These are phyloP conservation scores for Mastigias papua DNA, from an alignment of 30 jellyfish, hydroid and myxozoan genomes.

Conservation along the genomic window DNA sequence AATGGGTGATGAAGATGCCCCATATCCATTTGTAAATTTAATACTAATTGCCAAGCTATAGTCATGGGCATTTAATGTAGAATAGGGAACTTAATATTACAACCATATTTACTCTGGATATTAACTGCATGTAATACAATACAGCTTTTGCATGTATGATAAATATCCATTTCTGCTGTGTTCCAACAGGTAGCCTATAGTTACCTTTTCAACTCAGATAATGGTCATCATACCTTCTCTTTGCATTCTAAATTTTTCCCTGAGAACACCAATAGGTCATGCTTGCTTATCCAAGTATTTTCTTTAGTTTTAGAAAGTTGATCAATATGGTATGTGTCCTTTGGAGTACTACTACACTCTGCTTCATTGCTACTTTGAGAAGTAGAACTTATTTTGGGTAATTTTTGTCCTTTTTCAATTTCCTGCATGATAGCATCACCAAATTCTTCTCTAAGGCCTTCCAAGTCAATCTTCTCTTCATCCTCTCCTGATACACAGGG, in stretches of 20 bases:
- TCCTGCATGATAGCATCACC: conserved; percentile 61
- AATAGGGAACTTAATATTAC: too few relatives aligned
- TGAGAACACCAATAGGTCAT: conserved; percentile 58
- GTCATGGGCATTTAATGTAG: too few relatives aligned
- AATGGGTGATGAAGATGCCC: too few relatives aligned
- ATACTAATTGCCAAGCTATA: too few relatives aligned
- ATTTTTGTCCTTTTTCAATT: conserved; percentile 6
- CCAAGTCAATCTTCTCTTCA: conserved; percentile 13
- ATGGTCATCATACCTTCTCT: conserved; percentile 42
- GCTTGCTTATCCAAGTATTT: conserved; percentile 38
- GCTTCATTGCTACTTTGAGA: neutral
- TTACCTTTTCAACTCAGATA: neutral
- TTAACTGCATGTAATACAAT: too few relatives aligned
- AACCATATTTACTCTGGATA: too few relatives aligned
- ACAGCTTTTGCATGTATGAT: too few relatives aligned
- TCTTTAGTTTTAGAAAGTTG: neutral
- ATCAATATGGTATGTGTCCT: neutral
- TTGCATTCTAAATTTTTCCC: conserved; percentile 59
- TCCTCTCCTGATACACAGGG: conserved; percentile 43
- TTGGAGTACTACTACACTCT: neutral
- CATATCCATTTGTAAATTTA: too few relatives aligned
- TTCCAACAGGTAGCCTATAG: too few relatives aligned
- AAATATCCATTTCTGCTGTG: too few relatives aligned
- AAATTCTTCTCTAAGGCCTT: conserved; percentile 42
- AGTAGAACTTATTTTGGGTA: neutral